These are phyloP conservation scores for Lagorchestes hirsutus DNA, from an alignment of 2,797 vertebrate genomes.

Conservation along the genomic window DNA sequence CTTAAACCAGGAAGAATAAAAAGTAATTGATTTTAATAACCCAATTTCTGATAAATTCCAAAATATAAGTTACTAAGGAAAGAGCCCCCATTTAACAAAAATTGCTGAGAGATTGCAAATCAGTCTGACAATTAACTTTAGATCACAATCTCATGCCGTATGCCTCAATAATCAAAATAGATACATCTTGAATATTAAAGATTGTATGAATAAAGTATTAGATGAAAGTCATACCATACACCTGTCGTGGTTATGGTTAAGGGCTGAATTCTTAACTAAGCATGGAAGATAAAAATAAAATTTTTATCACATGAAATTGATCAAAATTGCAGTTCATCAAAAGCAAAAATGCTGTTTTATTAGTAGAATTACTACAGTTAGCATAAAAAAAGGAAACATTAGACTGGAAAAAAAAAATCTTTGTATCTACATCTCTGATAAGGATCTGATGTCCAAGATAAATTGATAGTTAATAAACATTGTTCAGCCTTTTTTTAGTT, in stretches of 20 bases:
- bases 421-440: too few relatives aligned
- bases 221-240: not conserved
- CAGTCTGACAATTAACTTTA: not conserved
- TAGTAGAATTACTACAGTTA: not conserved
- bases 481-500: not conserved
- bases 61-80: not conserved
- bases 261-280: not conserved
- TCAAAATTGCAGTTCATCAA: not conserved
- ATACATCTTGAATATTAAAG: not conserved
- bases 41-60: too few relatives aligned
- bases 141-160: not conserved
- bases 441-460: too few relatives aligned
- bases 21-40: too few relatives aligned
- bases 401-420: too few relatives aligned
- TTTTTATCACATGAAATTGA: not conserved
- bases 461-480: not conserved
- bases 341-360: not conserved
- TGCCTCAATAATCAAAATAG: not conserved
- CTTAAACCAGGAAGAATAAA: too few relatives aligned
- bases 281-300: not conserved
- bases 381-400: not conserved
- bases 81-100: not conserved
- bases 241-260: not conserved
- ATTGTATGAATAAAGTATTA: not conserved
- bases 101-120: not conserved